Evolutionary conservation across 2,888 invertebrate genomes (phyloP).

Genomic region (Abrostola triplasia): DNA sequence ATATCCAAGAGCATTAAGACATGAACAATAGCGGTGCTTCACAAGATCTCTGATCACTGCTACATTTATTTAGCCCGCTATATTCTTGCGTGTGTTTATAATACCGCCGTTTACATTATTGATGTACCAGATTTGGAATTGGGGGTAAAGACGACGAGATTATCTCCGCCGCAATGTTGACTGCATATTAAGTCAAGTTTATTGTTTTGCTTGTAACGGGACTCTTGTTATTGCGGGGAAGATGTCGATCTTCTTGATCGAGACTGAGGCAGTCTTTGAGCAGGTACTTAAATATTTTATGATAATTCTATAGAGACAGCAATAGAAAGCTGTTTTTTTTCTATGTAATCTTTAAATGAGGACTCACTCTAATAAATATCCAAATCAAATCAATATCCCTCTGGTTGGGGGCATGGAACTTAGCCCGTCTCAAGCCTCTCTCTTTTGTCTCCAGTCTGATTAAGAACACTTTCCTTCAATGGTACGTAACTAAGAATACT

Average conservation of each 20-base stretch:
- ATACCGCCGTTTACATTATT: conserved; percentile 12
- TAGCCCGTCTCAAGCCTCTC: too few species aligned
- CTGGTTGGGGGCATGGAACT: too few species aligned
- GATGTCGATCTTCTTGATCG: not conserved
- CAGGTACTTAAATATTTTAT: too few species aligned
- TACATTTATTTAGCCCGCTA: conserved; percentile 45
- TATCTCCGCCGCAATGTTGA: not conserved
- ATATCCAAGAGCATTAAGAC: conserved; percentile 50
- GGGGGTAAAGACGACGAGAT: not conserved
- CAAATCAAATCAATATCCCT: too few species aligned
- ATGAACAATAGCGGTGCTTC: conserved; percentile 59
- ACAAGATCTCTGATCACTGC: conserved; percentile 46
- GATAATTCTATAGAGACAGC: too few species aligned
- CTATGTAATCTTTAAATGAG: too few species aligned
- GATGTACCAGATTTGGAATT: conserved; percentile 9
- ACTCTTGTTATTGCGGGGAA: not conserved
- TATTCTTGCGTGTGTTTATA: conserved; percentile 14
- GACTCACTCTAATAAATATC: too few species aligned
- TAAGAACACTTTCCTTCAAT: too few species aligned
- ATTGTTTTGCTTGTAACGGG: not conserved
- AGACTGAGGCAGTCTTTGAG: too few species aligned
- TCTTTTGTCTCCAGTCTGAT: too few species aligned
- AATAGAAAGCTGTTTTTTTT: too few species aligned
- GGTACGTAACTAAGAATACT: too few species aligned
- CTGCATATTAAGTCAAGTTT: not conserved